A percentile compares a stretch with the other conserved stretches of the same genome.
Evolutionary conservation across 37 sponge, comb jelly and placozoan species (phyloP).

Genomic region (Trichoplax adhaerens): DNA sequence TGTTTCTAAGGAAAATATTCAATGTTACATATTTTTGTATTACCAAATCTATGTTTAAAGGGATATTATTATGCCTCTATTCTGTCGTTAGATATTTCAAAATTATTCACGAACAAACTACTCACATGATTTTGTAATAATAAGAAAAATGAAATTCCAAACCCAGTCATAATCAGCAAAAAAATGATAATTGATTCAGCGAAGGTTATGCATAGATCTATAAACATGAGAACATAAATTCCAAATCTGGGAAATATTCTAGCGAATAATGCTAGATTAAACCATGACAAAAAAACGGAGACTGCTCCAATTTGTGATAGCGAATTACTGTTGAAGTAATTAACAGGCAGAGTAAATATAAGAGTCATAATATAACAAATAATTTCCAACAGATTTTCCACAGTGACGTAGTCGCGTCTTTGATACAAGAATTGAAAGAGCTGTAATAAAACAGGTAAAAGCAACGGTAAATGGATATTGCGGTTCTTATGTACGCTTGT

Average conservation of each 20-base stretch:
- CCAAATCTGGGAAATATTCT: constrained; percentile 51
- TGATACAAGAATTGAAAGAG: constrained; percentile 6
- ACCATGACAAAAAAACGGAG: constrained; percentile 73
- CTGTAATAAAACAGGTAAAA: not conserved
- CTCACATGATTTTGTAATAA: constrained; percentile 13
- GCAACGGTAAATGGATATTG: too few relatives aligned
- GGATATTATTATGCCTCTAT: too few relatives aligned
- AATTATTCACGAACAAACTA: not conserved
- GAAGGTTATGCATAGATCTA: constrained; percentile 74
- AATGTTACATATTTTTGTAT: too few relatives aligned
- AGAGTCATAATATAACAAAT: constrained; percentile 8
- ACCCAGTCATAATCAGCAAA: constrained; percentile 63
- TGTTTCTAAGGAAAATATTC: too few relatives aligned
- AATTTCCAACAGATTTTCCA: constrained; percentile 8
- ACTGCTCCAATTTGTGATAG: constrained; percentile 77
- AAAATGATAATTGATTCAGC: constrained; percentile 50
- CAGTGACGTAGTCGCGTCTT: constrained; percentile 1
- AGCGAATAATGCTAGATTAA: constrained; percentile 57
- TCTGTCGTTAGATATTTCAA: too few relatives aligned
- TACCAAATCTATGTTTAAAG: too few relatives aligned
- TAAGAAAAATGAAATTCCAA: constrained; percentile 84
- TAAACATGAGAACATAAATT: constrained; percentile 95
- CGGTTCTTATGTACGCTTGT: too few relatives aligned
- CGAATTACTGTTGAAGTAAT: not conserved
- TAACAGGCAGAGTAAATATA: constrained; percentile 6